Conservation (phyloP, 2,113 vertebrate species). For the Hemibagrus wyckioides region DNA sequence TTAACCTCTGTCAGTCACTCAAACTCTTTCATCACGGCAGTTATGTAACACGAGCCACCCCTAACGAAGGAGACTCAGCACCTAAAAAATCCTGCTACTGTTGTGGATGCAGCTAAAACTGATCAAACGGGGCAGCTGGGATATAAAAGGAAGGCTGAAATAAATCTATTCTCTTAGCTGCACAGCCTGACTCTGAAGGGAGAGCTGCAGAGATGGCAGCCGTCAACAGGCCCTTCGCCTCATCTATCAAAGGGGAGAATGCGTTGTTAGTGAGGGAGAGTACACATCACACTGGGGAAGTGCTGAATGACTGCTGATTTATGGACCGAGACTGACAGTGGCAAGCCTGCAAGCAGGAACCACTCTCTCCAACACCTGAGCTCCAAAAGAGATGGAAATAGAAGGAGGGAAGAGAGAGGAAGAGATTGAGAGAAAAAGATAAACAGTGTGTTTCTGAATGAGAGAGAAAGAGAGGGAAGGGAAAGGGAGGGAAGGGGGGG, state of each 20-base stretch:
- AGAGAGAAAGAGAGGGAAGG: not conserved
- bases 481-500: not conserved
- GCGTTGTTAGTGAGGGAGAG: slow-evolving; percentile 69
- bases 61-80: not conserved
- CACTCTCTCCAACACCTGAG: slow-evolving; percentile 59
- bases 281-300: slow-evolving; percentile 69
- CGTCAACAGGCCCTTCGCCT: slow-evolving; percentile 57
- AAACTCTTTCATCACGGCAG: not conserved
- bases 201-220: slow-evolving; percentile 55
- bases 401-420: slow-evolving; percentile 7
- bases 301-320: slow-evolving; percentile 76
- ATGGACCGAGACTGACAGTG: slow-evolving; percentile 64
- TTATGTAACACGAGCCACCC: not conserved
- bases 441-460: slow-evolving; percentile 43
- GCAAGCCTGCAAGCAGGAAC: slow-evolving; percentile 67
- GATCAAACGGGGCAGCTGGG: slow-evolving; percentile 35
- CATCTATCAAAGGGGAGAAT: slow-evolving; percentile 72
- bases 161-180: slow-evolving; percentile 46
- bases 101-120: slow-evolving; percentile 24
- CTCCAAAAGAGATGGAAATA: slow-evolving; percentile 31
- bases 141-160: slow-evolving; percentile 44
- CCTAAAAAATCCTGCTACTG: not conserved
- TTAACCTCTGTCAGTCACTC: slow-evolving; percentile 51
- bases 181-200: slow-evolving; percentile 37
- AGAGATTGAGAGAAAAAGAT: slow-evolving; percentile 57